A percentile compares a stretch with the other conserved stretches of the same genome.
phyloP scores from a whole-genome alignment of 2,113 vertebrate species.

The Crotalus tigris region DNA sequence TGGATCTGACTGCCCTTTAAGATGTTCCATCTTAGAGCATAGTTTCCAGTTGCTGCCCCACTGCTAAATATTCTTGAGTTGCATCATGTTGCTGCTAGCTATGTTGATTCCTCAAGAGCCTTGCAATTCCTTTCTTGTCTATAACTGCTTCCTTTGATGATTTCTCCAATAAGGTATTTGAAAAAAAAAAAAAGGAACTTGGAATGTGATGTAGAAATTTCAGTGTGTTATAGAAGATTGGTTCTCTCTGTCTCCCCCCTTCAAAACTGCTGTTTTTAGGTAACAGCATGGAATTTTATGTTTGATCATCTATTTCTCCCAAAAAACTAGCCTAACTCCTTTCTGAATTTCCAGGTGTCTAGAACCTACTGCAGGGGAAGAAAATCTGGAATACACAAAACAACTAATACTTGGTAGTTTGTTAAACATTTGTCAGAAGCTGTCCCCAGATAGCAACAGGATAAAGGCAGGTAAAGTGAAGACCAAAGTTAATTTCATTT shows the following conservation, averaged over 20 bases:
- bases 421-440: constrained; percentile 82
- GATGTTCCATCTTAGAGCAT: background rate
- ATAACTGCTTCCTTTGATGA: background rate
- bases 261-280: background rate
- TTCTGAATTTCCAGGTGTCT: constrained; percentile 73
- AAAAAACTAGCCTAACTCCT: background rate
- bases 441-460: constrained; percentile 73
- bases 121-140: background rate
- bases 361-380: constrained; percentile 70
- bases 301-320: background rate
- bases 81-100: background rate
- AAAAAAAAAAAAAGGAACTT: background rate
- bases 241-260: background rate
- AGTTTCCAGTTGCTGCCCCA: too few relatives aligned
- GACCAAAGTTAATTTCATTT: background rate
- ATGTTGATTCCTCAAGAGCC: background rate
- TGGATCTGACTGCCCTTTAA: background rate
- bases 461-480: constrained; percentile 72
- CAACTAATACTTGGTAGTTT: constrained; percentile 92
- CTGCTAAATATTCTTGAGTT: background rate
- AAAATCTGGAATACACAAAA: constrained; percentile 89
- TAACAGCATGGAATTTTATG: background rate
- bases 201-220: background rate
- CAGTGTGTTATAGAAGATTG: background rate
- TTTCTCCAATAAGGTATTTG: background rate